Evolutionary conservation across 1,140 invertebrate genomes (phyloP), one percentile per base, ranked within the genome.

Genomic region (Zaprionus gabonicus): DNA sequence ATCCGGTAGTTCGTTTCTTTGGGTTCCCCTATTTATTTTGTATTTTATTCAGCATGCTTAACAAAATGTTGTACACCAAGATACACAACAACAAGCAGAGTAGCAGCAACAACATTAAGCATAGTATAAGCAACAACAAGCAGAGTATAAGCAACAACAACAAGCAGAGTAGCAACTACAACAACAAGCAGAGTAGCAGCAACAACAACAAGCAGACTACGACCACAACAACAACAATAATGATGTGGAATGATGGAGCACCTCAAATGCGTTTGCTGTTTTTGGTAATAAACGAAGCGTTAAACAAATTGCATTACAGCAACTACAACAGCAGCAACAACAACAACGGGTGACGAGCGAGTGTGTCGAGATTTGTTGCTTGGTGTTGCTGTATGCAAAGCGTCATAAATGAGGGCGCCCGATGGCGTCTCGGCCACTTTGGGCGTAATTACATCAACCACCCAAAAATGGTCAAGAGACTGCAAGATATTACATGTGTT

Each of bases 211-310:
- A 71, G 36, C 36, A 13, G 20, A 20, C 20, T 20, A 20, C 20
- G 20, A 20, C 20, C 20, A 13, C 72, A 71, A 55, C 59, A 82
- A 25, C 55, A 66, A 23, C 28, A 62, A 34, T 34, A 34, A 63
- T 58, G 38, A 53, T 31, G 63, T 49, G 59, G 59, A 41, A 44
- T 59, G 46, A 44, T 56, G 31, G 53, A 51, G 67, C 59, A 36
- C 15, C 68, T 53, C 60, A 20, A 83, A 83, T 80, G 81, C 72
- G 81, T 83, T 38, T 81, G 78, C 85, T 88, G 85, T 90, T 90
- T 88, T 85, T 84, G 85, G 84, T 90, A 88, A 88, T 88, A 88
- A 88, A 85, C 84, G 84, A 88, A 88, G 84, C 84, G 84, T 88
- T 88, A 90, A 88, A 90, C 84, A 88, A 88, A 88, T 90, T 88